Evolutionary conservation across 2,113 vertebrate species (phyloP).

Genomic region (Narcine bancroftii): DNA sequence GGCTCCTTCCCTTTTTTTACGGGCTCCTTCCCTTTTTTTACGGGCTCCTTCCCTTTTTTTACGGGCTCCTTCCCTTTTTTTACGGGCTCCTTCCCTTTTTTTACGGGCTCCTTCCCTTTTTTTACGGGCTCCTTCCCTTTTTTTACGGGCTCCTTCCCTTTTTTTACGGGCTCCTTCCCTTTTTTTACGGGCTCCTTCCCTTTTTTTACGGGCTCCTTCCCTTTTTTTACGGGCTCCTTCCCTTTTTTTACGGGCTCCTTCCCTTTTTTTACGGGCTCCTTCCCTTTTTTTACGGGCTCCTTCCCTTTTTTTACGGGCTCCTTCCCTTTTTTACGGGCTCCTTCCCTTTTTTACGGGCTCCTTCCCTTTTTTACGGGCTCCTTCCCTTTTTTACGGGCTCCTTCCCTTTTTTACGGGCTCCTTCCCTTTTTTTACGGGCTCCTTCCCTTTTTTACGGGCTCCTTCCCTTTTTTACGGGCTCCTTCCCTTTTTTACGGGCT

Average conservation of each 20-base stretch:
- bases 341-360: neutral
- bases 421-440: neutral
- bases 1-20: neutral
- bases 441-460: neutral
- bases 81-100: neutral
- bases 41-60: neutral
- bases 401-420: neutral
- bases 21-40: neutral
- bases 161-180: neutral
- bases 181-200: neutral
- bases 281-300: neutral
- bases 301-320: neutral
- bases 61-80: neutral
- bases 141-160: neutral
- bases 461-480: neutral
- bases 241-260: neutral
- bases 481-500: neutral
- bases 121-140: neutral
- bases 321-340: neutral
- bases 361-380: neutral
- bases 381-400: neutral
- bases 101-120: neutral
- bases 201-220: neutral
- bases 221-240: neutral
- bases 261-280: neutral